Percentiles rank a stretch among this genome's conserved stretches.
These are phyloP conservation scores for Anoplophora glabripennis DNA, from an alignment of 1,140 invertebrate genomes.

Conservation along the genomic window DNA sequence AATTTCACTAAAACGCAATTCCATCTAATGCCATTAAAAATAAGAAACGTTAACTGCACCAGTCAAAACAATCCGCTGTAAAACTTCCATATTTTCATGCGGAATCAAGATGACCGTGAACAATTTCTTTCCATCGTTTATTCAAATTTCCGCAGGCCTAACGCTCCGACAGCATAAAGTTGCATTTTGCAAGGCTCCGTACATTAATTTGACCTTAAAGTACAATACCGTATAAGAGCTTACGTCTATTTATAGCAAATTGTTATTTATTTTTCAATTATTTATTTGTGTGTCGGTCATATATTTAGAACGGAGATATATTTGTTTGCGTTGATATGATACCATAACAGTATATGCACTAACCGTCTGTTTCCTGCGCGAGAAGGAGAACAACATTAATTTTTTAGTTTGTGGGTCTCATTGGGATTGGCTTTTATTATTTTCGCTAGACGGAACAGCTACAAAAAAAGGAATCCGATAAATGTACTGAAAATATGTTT, in stretches of 20 bases:
- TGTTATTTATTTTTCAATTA: neutral
- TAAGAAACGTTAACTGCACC: neutral
- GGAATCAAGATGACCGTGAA: neutral
- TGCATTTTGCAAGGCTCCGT: slow-evolving; percentile 10
- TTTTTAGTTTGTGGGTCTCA: neutral
- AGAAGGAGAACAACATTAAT: neutral
- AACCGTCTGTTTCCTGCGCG: neutral
- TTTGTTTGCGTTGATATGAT: neutral
- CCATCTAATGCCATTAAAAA: too few species aligned
- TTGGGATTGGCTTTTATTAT: neutral
- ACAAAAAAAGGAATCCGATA: too few species aligned
- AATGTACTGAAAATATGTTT: too few species aligned
- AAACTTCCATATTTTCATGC: neutral
- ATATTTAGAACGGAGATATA: neutral
- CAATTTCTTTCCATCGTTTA: slow-evolving; percentile 1
- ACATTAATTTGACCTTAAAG: slow-evolving; percentile 19
- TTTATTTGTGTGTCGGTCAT: too few species aligned
- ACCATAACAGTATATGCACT: neutral
- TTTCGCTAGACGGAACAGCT: too few species aligned
- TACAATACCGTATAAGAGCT: slow-evolving; percentile 15
- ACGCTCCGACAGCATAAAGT: neutral
- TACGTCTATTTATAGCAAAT: slow-evolving; percentile 16
- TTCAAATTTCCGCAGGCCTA: neutral
- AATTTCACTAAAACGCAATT: too few species aligned
- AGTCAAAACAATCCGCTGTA: too few species aligned